phyloP scores from a whole-genome alignment of 2,797 vertebrate species.

The Argya squamiceps region DNA sequence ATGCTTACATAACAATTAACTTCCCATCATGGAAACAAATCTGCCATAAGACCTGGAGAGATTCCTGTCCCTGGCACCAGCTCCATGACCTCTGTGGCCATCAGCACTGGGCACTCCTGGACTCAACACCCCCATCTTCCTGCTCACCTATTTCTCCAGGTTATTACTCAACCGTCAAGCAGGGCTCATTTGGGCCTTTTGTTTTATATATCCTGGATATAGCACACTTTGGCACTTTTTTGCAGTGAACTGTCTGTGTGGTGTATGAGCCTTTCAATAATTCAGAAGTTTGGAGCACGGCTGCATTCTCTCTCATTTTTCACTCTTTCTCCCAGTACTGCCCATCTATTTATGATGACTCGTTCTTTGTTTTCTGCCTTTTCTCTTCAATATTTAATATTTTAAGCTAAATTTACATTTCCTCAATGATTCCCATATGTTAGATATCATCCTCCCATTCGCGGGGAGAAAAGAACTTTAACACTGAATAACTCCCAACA shows the following conservation, averaged over 20 bases:
- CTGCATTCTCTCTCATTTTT: conserved; percentile 54
- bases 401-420: conserved; percentile 65
- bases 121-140: not conserved
- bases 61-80: not conserved
- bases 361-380: conserved; percentile 33
- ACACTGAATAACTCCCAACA: not conserved
- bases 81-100: accelerated
- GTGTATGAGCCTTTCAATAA: conserved; percentile 64
- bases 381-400: conserved; percentile 59
- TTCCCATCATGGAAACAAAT: not conserved
- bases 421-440: conserved; percentile 8
- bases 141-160: not conserved
- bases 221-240: not conserved
- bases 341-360: conserved; percentile 55
- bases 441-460: not conserved
- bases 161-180: not conserved
- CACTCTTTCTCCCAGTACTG: conserved; percentile 33
- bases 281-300: conserved; percentile 17
- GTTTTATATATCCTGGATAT: not conserved
- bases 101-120: not conserved
- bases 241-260: conserved; percentile 46
- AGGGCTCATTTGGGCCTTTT: not conserved
- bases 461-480: not conserved
- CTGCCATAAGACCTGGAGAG: not conserved
- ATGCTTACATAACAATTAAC: not conserved